Conservation (phyloP, 2,888 invertebrate species). For the Eutolmus rufibarbis region DNA sequence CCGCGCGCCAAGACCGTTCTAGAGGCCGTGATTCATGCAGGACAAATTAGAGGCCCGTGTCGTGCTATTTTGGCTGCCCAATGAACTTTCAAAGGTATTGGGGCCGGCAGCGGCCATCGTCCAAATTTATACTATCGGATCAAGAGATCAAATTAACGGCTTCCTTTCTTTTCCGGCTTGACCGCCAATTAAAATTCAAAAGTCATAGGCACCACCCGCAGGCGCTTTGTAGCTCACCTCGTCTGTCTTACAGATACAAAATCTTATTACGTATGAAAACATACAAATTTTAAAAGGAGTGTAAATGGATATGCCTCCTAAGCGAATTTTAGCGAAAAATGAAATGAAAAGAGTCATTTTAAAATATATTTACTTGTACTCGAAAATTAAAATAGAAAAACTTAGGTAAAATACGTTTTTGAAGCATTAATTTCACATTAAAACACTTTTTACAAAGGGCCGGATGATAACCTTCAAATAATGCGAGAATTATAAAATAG, state of each 20-base stretch:
- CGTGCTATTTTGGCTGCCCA: neutral
- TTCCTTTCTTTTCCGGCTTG: conserved; percentile 6
- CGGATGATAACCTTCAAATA: neutral
- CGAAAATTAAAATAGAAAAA: too few relatives aligned
- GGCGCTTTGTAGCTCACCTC: too few relatives aligned
- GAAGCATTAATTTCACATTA: neutral
- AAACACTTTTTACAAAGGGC: neutral
- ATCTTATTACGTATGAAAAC: neutral
- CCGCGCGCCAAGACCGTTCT: neutral
- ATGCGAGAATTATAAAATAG: neutral
- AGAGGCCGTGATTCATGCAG: neutral
- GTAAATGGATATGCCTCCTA: neutral
- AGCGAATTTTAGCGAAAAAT: neutral
- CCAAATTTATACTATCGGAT: conserved; percentile 27
- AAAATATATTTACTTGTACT: too few relatives aligned
- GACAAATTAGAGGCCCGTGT: neutral
- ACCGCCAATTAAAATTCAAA: conserved; percentile 26
- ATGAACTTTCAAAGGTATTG: neutral
- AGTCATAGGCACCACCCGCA: neutral
- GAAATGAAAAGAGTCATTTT: too few relatives aligned
- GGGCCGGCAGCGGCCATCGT: neutral
- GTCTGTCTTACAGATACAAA: neutral
- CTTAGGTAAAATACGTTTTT: too few relatives aligned
- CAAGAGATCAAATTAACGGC: neutral
- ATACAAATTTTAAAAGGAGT: neutral